These are phyloP conservation scores for Macrosteles quadrilineatus DNA, from an alignment of 1,140 invertebrate species.

Conservation along the genomic window DNA sequence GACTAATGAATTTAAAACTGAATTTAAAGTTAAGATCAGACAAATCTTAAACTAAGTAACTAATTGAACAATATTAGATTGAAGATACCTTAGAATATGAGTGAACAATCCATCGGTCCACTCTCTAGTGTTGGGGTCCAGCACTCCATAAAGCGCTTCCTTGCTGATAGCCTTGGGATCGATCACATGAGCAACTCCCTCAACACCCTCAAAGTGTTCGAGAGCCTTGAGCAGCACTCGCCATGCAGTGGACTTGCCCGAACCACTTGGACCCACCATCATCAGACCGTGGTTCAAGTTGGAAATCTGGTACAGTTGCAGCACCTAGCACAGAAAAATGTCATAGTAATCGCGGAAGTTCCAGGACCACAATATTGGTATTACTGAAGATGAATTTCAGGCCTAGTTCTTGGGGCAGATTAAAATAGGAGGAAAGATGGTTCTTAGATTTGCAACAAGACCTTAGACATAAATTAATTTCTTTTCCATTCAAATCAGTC, in stretches of 20 bases:
- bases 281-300: conserved; percentile 98
- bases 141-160: conserved; percentile 95
- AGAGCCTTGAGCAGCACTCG: conserved; percentile 92
- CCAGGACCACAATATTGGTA: no score
- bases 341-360: no score
- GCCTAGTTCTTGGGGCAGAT: no score
- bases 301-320: conserved; percentile 99
- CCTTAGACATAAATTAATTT: no score
- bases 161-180: conserved; percentile 99
- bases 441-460: no score
- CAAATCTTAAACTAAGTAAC: no score
- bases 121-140: conserved; percentile 98
- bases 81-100: conserved; percentile 90
- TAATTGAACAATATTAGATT: no score
- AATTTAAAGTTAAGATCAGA: no score
- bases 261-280: conserved; percentile 99
- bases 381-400: no score
- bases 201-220: conserved; percentile 83
- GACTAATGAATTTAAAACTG: no score
- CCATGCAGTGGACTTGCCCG: conserved; percentile 98
- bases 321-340: conserved; percentile 64
- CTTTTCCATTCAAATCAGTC: no score
- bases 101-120: conserved; percentile 99
- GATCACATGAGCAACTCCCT: conserved; percentile 98
- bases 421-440: no score